Percentiles rank a stretch among this genome's conserved stretches.
Conservation (phyloP, 2,888 invertebrate genomes). For the Capitulum mitella region DNA sequence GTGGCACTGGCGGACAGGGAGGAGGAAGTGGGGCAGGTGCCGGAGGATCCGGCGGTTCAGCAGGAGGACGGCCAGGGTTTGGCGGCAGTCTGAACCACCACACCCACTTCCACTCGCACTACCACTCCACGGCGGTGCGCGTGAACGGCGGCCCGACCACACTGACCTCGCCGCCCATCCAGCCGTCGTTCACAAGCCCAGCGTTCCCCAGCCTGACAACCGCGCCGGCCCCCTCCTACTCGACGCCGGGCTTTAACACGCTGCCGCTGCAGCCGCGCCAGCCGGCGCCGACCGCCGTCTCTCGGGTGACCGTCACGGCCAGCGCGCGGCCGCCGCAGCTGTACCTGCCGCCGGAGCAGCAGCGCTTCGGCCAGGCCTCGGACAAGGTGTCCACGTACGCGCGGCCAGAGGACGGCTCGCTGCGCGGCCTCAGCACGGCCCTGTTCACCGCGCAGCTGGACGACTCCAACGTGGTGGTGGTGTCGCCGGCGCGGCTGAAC, state of each 20-base stretch:
- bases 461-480: background rate
- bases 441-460: background rate
- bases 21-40: background rate
- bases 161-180: background rate
- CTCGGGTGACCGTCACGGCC: background rate
- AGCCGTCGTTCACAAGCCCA: background rate
- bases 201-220: background rate
- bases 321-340: background rate
- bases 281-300: no score
- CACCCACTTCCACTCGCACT: conserved; percentile 16
- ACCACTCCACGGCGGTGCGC: background rate
- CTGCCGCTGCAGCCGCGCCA: background rate
- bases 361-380: background rate
- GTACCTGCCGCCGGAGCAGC: background rate
- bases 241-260: background rate
- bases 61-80: background rate
- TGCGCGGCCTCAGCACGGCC: background rate
- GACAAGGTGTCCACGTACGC: conserved; percentile 5
- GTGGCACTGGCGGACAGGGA: background rate
- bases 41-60: no score
- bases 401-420: background rate
- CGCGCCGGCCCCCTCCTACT: no score
- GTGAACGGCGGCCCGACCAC: background rate
- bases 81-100: background rate
- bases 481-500: background rate